Percentiles rank a stretch among this genome's conserved stretches.
Conservation (phyloP, 1,140 invertebrate genomes). For the Conus betulinus region DNA sequence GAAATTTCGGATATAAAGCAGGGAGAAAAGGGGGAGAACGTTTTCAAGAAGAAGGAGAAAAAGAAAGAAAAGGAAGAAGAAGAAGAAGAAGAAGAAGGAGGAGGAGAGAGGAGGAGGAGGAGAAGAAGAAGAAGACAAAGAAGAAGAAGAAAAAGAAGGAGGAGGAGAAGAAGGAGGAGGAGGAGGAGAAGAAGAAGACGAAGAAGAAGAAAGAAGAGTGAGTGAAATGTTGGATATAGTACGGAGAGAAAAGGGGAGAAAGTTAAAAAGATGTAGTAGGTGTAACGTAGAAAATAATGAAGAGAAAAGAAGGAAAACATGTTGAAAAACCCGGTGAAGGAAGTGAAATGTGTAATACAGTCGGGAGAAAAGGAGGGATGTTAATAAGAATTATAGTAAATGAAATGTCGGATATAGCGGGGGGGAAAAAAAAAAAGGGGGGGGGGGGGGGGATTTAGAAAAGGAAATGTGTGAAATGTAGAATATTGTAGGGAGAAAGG, state of each 20-base stretch:
- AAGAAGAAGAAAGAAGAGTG: neutral
- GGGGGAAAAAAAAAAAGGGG: neutral
- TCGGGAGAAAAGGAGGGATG: neutral
- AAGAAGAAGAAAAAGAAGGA: neutral
- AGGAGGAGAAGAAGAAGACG: neutral
- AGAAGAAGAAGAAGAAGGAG: too few relatives aligned
- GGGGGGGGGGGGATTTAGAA: too few relatives aligned
- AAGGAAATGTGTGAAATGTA: too few relatives aligned
- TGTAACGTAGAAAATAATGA: neutral
- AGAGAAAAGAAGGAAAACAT: neutral
- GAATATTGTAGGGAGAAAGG: too few relatives aligned
- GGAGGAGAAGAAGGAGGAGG: neutral
- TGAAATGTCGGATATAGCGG: neutral
- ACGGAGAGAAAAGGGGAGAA: neutral
- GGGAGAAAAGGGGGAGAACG: too few relatives aligned
- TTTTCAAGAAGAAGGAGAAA: neutral
- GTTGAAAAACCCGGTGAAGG: neutral
- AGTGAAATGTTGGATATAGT: neutral
- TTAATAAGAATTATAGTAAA: neutral
- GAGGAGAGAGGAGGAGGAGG: too few relatives aligned
- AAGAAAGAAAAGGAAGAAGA: neutral
- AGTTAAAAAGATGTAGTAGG: neutral
- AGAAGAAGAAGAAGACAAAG: neutral
- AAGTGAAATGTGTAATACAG: neutral
- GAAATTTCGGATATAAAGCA: too few relatives aligned